A percentile compares a stretch with the other conserved stretches of the same genome.
phyloP scores from a whole-genome alignment of 1,140 invertebrate genomes.

The Ylistrum balloti region DNA sequence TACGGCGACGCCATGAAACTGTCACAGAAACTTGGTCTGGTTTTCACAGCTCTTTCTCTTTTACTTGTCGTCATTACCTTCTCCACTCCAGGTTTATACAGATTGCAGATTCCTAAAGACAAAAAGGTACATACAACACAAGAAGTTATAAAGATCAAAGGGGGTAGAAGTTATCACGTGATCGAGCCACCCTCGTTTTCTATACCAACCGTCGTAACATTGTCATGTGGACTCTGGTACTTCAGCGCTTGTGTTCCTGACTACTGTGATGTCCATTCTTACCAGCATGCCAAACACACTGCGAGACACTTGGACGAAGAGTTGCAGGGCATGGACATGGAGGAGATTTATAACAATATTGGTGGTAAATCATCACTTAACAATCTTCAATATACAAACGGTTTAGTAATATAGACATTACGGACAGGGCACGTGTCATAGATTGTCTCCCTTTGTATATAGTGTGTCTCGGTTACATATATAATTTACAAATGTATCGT shows the following conservation, averaged over 20 bases:
- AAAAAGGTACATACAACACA: not conserved
- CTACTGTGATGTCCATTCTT: not conserved
- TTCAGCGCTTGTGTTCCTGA: not conserved
- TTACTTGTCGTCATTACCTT: not conserved
- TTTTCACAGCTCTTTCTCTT: not conserved
- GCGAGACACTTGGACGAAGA: not conserved
- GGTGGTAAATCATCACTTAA: not conserved
- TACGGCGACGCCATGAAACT: not conserved
- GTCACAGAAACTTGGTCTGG: not conserved
- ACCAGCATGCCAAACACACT: not conserved
- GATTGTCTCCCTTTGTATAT: too few relatives aligned
- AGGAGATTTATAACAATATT: not conserved
- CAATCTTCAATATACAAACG: too few relatives aligned
- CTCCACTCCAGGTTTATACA: not conserved
- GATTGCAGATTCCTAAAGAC: not conserved
- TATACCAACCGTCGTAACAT: not conserved
- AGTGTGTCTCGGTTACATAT: too few relatives aligned
- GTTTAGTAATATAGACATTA: too few relatives aligned
- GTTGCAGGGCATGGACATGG: conserved; percentile 19
- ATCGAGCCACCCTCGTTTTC: not conserved
- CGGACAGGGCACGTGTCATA: too few relatives aligned
- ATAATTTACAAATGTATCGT: too few relatives aligned
- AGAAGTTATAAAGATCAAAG: not conserved
- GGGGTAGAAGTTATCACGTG: not conserved
- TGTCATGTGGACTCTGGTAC: not conserved